Conservation (phyloP, 2,797 vertebrate genomes). For the Fundulus diaphanus region DNA sequence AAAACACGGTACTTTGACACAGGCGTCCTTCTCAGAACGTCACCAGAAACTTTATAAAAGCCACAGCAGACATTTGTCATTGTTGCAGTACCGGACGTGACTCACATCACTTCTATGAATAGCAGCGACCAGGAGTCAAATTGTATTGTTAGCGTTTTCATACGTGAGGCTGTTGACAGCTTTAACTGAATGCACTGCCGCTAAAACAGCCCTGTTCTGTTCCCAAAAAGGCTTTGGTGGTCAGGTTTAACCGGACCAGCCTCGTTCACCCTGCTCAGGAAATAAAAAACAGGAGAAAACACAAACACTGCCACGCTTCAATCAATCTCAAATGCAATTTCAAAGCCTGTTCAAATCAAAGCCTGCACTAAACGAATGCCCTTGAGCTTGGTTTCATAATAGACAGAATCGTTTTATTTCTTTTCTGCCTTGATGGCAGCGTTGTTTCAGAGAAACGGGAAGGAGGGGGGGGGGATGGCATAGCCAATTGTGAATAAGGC, state of each 20-base stretch:
- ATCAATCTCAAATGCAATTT: conserved; percentile 20
- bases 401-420: conserved; percentile 24
- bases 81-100: conserved; percentile 16
- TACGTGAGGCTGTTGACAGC: conserved; percentile 58
- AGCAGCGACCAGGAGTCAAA: conserved; percentile 51
- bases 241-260: conserved; percentile 48
- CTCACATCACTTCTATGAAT: conserved; percentile 42
- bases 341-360: conserved; percentile 23
- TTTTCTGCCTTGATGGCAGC: conserved; percentile 41
- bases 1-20: conserved; percentile 56
- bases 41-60: conserved; percentile 24
- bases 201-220: conserved; percentile 38
- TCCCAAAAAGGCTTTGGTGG: conserved; percentile 41
- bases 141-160: conserved; percentile 60
- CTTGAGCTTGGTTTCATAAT: conserved; percentile 21
- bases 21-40: conserved; percentile 58
- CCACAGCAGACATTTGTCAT: conserved; percentile 31
- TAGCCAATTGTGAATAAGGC: conserved; percentile 19
- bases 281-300: conserved; percentile 40
- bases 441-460: conserved; percentile 30
- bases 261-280: conserved; percentile 69
- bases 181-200: conserved; percentile 72
- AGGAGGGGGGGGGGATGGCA: conserved; percentile 39
- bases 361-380: conserved; percentile 24
- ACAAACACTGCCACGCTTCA: conserved; percentile 34